These are phyloP conservation scores for Trichacis sp. DNA, from an alignment of 2,888 invertebrate genomes.

Conservation along the genomic window DNA sequence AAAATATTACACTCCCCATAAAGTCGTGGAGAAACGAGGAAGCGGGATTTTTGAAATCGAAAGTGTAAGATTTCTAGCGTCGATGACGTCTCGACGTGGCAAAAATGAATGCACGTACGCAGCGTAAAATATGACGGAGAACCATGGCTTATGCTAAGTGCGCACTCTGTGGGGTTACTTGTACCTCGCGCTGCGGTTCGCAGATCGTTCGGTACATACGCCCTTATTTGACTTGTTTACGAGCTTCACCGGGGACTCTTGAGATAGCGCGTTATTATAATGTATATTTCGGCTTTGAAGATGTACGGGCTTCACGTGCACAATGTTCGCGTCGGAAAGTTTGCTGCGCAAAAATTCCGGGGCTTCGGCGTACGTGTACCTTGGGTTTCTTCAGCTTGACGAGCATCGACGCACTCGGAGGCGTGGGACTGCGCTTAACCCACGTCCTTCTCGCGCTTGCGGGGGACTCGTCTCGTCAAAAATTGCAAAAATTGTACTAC, in stretches of 20 bases:
- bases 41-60: constrained; percentile 15
- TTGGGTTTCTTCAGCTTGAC: neutral
- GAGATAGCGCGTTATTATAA: constrained; percentile 9
- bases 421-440: neutral
- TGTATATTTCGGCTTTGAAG: constrained; percentile 15
- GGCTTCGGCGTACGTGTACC: neutral
- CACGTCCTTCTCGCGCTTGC: neutral
- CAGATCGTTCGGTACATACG: constrained; percentile 32
- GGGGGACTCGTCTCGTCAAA: neutral
- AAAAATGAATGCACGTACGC: constrained; percentile 40
- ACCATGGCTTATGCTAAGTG: constrained; percentile 67
- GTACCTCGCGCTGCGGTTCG: constrained; percentile 44
- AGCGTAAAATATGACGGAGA: constrained; percentile 67
- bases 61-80: constrained; percentile 23
- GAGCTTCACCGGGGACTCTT: neutral
- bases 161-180: constrained; percentile 49
- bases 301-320: neutral
- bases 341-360: neutral
- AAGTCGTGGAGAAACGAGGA: neutral
- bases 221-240: constrained; percentile 37
- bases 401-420: neutral
- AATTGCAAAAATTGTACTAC: neutral
- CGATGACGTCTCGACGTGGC: constrained; percentile 31
- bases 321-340: neutral
- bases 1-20: constrained; percentile 35